A percentile compares a stretch with the other conserved stretches of the same genome.
Conservation (phyloP, 2,797 vertebrate genomes). For the Cyclopterus lumpus region DNA sequence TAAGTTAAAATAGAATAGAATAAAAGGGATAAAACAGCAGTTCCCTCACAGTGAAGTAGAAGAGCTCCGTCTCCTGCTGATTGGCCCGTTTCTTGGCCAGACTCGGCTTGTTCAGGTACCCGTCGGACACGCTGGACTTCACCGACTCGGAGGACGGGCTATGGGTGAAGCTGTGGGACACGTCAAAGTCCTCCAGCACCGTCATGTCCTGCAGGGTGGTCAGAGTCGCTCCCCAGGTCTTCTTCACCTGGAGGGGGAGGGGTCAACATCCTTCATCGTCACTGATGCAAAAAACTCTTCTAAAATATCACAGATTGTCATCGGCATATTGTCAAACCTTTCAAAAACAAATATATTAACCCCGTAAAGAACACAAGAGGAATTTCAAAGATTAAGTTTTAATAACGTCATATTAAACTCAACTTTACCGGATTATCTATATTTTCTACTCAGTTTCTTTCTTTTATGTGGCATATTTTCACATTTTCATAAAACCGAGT, state of each 20-base stretch:
- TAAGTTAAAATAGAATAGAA: neutral
- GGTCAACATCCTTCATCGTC: too few species aligned
- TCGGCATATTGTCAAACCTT: too few species aligned
- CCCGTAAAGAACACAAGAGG: too few species aligned
- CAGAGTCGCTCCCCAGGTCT: constrained; percentile 96
- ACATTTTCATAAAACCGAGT: neutral
- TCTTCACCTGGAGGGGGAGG: constrained; percentile 89
- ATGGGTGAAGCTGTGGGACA: constrained; percentile 97
- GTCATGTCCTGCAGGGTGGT: constrained; percentile 98
- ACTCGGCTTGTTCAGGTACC: constrained; percentile 98
- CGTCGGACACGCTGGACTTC: constrained; percentile 96
- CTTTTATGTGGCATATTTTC: neutral
- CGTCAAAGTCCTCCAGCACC: constrained; percentile 95
- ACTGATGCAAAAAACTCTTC: too few species aligned
- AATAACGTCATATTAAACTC: too few species aligned
- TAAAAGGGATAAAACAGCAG: neutral
- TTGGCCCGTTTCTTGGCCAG: constrained; percentile 96
- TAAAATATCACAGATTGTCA: too few species aligned
- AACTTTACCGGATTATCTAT: neutral
- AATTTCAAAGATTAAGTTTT: too few species aligned
- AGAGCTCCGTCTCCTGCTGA: constrained; percentile 98
- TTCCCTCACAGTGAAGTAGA: constrained; percentile 93
- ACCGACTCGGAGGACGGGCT: constrained; percentile 98
- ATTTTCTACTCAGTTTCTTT: neutral
- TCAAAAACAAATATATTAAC: too few species aligned